Evolutionary conservation across 2,797 vertebrate species (phyloP).

Genomic region (Fratercula arctica): DNA sequence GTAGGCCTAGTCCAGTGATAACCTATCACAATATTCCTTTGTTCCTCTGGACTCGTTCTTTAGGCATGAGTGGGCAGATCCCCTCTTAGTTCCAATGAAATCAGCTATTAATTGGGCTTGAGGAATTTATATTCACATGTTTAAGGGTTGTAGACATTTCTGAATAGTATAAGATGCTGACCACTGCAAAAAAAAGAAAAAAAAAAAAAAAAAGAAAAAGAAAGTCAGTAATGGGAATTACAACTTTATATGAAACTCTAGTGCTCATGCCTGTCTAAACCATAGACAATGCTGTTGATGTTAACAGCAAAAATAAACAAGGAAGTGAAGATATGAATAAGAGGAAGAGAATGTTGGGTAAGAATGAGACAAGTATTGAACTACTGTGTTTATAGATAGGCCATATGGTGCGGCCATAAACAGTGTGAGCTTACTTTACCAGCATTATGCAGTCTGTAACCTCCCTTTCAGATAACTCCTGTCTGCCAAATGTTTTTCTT

Average conservation of each 20-base stretch:
- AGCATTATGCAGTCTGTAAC: slow-evolving; percentile 16
- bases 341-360: slow-evolving; percentile 25
- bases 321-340: slow-evolving; percentile 33
- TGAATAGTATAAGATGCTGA: not conserved
- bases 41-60: not conserved
- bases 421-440: slow-evolving; percentile 38
- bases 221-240: not conserved
- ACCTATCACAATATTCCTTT: not conserved
- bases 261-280: not conserved
- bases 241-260: not conserved
- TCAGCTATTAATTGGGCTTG: not conserved
- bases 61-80: not conserved
- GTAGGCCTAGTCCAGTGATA: not conserved
- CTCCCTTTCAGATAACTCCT: slow-evolving; percentile 23
- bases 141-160: not conserved
- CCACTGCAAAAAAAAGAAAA: not conserved
- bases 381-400: slow-evolving; percentile 22
- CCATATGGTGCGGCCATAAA: slow-evolving; percentile 46
- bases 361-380: slow-evolving; percentile 29
- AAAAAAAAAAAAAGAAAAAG: too few relatives aligned
- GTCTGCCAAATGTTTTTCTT: slow-evolving; percentile 6
- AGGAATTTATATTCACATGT: not conserved
- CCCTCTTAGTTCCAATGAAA: not conserved
- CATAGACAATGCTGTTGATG: not conserved
- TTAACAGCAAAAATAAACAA: slow-evolving; percentile 37